phyloP scores from a whole-genome alignment of 2,113 vertebrate species.

The Ginglymostoma cirratum region DNA sequence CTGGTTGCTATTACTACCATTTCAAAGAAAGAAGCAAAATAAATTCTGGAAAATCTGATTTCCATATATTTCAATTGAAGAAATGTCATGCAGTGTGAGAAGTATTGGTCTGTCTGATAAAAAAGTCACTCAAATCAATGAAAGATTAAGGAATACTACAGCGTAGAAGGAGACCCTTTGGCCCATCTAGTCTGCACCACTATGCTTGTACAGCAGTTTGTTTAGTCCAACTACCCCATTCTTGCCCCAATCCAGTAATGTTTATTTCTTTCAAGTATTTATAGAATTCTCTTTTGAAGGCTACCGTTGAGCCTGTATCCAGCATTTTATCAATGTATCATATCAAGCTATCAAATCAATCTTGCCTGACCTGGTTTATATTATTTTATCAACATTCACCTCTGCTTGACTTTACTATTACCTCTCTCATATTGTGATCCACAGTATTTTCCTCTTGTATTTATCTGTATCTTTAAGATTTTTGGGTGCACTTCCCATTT shows the following conservation, averaged over 20 bases:
- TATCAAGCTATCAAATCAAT: background rate
- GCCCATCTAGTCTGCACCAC: background rate
- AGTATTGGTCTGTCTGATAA: background rate
- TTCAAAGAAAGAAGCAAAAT: background rate
- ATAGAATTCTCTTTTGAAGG: background rate
- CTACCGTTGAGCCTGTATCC: background rate
- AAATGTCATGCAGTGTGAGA: background rate
- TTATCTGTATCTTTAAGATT: too few species aligned
- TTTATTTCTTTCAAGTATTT: background rate
- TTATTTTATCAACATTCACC: background rate
- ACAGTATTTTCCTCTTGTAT: too few species aligned
- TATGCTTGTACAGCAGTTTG: background rate
- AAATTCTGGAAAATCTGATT: background rate
- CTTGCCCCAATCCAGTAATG: background rate
- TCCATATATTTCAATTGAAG: background rate
- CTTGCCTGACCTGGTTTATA: background rate
- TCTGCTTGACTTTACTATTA: background rate
- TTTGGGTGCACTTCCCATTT: too few species aligned
- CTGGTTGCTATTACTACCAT: background rate
- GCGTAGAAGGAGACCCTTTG: background rate
- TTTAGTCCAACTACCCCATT: background rate
- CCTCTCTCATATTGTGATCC: background rate
- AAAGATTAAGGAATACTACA: background rate
- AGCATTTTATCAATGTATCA: background rate
- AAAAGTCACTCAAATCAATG: background rate